Evolutionary conservation across 2,888 invertebrate species (phyloP), one percentile per base, ranked within the genome.

Genomic region (Mythimna lalbum): DNA sequence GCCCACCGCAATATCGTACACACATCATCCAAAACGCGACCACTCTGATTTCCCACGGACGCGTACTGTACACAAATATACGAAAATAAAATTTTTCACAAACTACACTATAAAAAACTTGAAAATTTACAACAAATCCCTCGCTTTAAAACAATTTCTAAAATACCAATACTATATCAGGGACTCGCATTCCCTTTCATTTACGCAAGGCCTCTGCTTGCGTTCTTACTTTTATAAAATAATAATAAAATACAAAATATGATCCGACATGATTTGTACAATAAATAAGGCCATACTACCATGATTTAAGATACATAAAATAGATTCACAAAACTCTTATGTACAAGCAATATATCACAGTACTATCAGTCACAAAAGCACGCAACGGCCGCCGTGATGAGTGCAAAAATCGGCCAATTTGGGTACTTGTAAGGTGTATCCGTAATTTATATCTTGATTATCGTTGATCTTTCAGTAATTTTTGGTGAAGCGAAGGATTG

Each of bases 311-410:
- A 88, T 90, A 90, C 87, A 90, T 89, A 92, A 92, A 91, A 92
- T 87, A 89, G 82, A 88, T 90, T 92, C 83, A 91, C 89, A 93
- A 94, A 94, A 87, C 77, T 78, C 86, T 43, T 93, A 91, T 93
- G 88, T 94, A 92, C 94, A 94, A 90, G 87, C 80, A 89, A 92
- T 92, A 92, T 94, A 94, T 93, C 92, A 93, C 93, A 94, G 92
- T 86, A 19, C 78, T 75, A 86, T 86, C 80, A 86, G 83, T 78
- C 73, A 82, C 68, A 71, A 71, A 67, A 74, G 71, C 76, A 60
- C 65, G 55, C 62, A 68, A 79, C 64, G 71, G 67, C 80, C 70
- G 73, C 65, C 66, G 55, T 73, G 33, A 61, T 59, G 43, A 47
- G 69, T 72, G 31, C 63, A 80, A 75, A 79, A 81, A 82, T 74